Base-by-base conservation (phyloP, 2,888 invertebrate genomes). In the Zaprionus bogoriensis region DNA sequence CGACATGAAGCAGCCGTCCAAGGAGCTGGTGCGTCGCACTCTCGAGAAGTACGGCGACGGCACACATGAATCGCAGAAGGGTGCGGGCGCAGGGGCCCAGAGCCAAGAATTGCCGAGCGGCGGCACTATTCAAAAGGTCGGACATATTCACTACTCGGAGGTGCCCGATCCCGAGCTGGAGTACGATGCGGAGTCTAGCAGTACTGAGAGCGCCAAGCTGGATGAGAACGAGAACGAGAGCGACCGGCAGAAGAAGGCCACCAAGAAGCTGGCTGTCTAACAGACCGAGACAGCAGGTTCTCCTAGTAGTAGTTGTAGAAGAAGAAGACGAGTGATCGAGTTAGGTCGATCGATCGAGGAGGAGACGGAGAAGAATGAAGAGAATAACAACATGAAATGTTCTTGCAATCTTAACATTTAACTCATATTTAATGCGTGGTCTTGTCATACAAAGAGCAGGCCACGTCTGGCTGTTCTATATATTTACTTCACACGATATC, bases 1-100 rank as follows among this genome's bases (percentile, higher is more conserved):
- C 89, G 95, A 96, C 88, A 90, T 95, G 79, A 95, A 95, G 87
- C 89, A 92, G 53, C 94, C 95, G 0, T 93, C 95, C 0, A 90
- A 92, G 7, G 91, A 92, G 17, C 92, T 94, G 9, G 91, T 92
- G 0, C 89, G 90, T 23, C 93, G 92, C 44, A 92, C 92, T 25
- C 93, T 95, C 4, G 93, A 92, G 66, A 92, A 92, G 59, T 89
- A 89, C 46, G 91, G 91, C 28, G 91, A 91, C 70, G 91, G 91
- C 19, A 83, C 87, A 1, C 91, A 91, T 68, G 74, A 79, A 0
- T 82, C 82, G 0, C 46, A 54, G 27, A 7, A 41, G 12, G 74
- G 64, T 10, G 39, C 10, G 4, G 39, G n/a, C 9, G 19, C n/a
- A 1, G 39, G n/a, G n/a, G n/a, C n/a, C n/a, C n/a, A n/a, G n/a